Base-by-base conservation (phyloP, 2,888 invertebrate species). In the Choreutis nemorana region DNA sequence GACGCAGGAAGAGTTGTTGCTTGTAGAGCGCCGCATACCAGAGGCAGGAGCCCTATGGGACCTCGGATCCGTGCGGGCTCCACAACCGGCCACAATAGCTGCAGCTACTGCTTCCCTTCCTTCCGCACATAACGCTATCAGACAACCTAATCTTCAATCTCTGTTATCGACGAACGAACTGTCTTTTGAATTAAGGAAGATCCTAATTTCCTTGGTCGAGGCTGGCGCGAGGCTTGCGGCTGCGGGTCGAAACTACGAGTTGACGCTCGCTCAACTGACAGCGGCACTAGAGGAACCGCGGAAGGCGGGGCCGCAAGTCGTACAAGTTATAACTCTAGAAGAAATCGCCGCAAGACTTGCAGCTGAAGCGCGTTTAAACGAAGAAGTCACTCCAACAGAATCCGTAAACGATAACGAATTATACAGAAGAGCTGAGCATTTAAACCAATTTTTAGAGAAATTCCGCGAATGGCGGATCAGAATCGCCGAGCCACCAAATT, bases 211-310 rank as follows among this genome's bases (percentile, higher is more conserved):
- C 1, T 37, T 78, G 11, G 64, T 78, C 14, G 77, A 77, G 50
- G 75, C 73, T 0, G 78, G 78, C 0, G 78, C 78, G 0, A 41
- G 68, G 1, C 46, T 78, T 0, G 78, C 77, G 0, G 75, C 78
- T 0, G 59, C 66, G 0, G 73, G 78, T 0, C 53, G 62, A 2
- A 70, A 71, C 36, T 77, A 72, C 29, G 72, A 73, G 36, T 53
- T 56, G 41, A 60, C 73, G 0, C 32, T 78, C 7, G 59, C 58
- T 0, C 71, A 75, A 28, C 39, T 78, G 0, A 55, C 63, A 0
- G 63, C 72, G 0, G 77, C 77, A 1, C 44, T 78, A 14, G 71
- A 72, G 2, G 67, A 66, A 15, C 73, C 72, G 0, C 55, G 51
- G 5, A 37, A 50, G 1, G 32, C 39, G 2, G 55, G 54, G 2